Conservation (phyloP, 2,113 vertebrate genomes). For the Phasianus colchicus region DNA sequence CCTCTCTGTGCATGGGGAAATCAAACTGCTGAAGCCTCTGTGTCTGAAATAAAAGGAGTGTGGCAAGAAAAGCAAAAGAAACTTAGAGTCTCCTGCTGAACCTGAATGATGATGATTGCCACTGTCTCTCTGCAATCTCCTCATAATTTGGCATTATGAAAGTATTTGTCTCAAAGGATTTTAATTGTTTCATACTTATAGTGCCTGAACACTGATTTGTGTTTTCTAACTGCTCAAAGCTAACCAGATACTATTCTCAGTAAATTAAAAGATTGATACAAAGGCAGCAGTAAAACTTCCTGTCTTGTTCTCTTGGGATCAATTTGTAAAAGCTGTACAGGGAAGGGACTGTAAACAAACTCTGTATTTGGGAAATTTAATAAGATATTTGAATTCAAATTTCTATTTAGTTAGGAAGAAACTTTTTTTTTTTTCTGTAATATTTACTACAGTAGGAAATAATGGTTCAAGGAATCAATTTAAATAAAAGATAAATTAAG, state of each 20-base stretch:
- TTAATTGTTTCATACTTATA: slow-evolving; percentile 41
- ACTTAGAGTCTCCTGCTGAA: not conserved
- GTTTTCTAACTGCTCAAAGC: not conserved
- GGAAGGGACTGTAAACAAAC: not conserved
- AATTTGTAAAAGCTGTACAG: not conserved
- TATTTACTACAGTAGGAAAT: not conserved
- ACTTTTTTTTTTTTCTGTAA: not conserved
- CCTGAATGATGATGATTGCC: slow-evolving; percentile 23
- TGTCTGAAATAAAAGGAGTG: not conserved
- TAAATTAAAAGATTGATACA: not conserved
- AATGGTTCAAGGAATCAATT: not conserved
- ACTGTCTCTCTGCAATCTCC: not conserved
- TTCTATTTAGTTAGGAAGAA: not conserved
- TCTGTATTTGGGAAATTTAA: not conserved
- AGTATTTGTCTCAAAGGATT: slow-evolving; percentile 10
- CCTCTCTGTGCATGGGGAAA: not conserved
- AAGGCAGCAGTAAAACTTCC: not conserved
- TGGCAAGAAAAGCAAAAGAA: not conserved
- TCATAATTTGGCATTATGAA: not conserved
- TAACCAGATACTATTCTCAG: not conserved
- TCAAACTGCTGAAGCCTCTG: slow-evolving; percentile 38
- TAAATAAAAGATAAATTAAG: not conserved
- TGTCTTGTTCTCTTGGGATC: not conserved
- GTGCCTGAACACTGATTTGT: not conserved
- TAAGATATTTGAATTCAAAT: not conserved